phyloP scores from a whole-genome alignment of 2,888 invertebrate species.

The Synanthedon tipuliformis region DNA sequence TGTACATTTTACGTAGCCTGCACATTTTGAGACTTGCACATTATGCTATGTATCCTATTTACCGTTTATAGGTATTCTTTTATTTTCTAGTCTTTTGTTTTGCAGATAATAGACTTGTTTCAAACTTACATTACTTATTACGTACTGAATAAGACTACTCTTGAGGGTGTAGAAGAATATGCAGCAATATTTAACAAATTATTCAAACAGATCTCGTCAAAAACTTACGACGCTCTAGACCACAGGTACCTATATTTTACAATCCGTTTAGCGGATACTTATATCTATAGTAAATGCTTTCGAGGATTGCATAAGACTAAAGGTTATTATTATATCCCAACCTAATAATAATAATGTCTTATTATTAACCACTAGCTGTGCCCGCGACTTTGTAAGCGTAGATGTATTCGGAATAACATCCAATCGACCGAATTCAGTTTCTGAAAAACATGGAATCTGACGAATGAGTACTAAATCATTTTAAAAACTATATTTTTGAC shows the following conservation, averaged over 20 bases:
- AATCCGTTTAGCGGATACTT: neutral
- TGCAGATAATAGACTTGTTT: constrained; percentile 80
- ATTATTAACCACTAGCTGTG: neutral
- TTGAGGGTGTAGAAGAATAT: constrained; percentile 84
- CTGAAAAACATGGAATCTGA: too few relatives aligned
- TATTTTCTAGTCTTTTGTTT: constrained; percentile 6
- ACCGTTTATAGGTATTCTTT: too few relatives aligned
- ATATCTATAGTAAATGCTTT: neutral
- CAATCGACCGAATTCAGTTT: too few relatives aligned
- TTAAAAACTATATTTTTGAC: too few relatives aligned
- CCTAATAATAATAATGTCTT: neutral
- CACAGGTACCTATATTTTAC: constrained; percentile 71
- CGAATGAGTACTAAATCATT: too few relatives aligned
- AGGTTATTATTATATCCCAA: neutral
- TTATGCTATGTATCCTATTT: too few relatives aligned
- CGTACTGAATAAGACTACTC: constrained; percentile 78
- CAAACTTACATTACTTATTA: constrained; percentile 79
- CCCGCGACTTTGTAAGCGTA: too few relatives aligned
- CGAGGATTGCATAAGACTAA: neutral
- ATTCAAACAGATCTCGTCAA: constrained; percentile 74
- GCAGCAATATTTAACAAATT: constrained; percentile 76
- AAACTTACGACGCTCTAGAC: constrained; percentile 84
- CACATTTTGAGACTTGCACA: too few relatives aligned
- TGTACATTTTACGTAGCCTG: too few relatives aligned
- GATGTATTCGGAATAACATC: too few relatives aligned